Base-by-base conservation (phyloP, 2,888 invertebrate genomes). In the Melanophora roralis region DNA sequence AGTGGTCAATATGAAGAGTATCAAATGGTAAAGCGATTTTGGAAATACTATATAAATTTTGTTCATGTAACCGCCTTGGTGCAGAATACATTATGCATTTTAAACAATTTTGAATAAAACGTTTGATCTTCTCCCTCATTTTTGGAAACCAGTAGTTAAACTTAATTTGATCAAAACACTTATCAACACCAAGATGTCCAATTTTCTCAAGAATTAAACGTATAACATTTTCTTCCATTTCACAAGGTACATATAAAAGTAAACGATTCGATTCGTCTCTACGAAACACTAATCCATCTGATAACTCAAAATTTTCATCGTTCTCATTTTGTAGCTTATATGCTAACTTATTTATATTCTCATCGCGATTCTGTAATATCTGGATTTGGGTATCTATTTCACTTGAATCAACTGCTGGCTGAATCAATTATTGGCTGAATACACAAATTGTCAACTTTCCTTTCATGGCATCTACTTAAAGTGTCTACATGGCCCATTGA, bases 261-360 rank as follows among this genome's bases (percentile, higher is more conserved):
- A 55, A 55, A 55, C 55, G 16, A 36, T 55, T 55, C 0, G 4
- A 36, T 1, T 19, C 36, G 11, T 19, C 36, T 11, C 36, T 55
- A 6, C 55, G 55, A 55, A 55, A 16, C 14, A 55, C 55, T 36
- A 55, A 55, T 34, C 53, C 53, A 53, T 53, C 53, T 14, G 34
- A 53, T 53, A 53, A 34, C 7, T 34, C 14, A 34, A 53, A 53
- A 27, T 27, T 27, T 27, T 27, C 6, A 27, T 27, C 27, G 3
- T 27, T 27, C 6, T 27, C 27, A 27, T 27, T 27, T 6, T 27
- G 4, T 27, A 27, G 27, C 27, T 27, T 27, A 27, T 5, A 16
- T 34, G 34, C 55, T 36, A 36, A 55, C 27, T 55, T 36, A 12
- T 34, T 55, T 5, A 55, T 55, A 19, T 12, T 36, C 19, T 36